Evolutionary conservation across 2,113 vertebrate species (phyloP), one percentile per base, ranked within the genome.

Genomic region (Mystacornis crossleyi): DNA sequence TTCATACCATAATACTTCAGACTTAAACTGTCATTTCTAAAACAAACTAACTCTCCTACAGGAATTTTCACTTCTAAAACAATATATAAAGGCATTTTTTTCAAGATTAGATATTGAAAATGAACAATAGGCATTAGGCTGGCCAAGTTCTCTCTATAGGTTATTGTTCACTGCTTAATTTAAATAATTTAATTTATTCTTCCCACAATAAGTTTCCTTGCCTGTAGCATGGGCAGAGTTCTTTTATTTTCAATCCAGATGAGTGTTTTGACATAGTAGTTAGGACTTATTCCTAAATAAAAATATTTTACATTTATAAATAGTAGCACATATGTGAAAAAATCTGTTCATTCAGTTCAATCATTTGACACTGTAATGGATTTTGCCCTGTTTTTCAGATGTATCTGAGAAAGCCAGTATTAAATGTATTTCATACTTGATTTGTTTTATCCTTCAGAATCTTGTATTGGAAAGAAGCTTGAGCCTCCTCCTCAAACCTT

Each of bases 371-470:
- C 3, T 40, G 21, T 45, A 70, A 70, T 38, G 58, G 28, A 66
- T 33, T 66, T 47, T 91, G 18, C 8, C 10, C 66, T 72, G 33
- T 2, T 86, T 87, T 84, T 50, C 65, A 60, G 34, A 81, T 42
- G 10, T 51, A 29, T 86, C 58, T 74, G 26, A 73, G 34, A 80
- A 75, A 72, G 21, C 3, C 34, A 72, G 8, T 23, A 61, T 26
- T 31, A 89, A 91, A 81, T 9, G 1, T 34, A 33, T 86, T 84
- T 87, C 45, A 84, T 73, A 73, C 5, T 50, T 90, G 23, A 89
- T 88, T 82, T 93, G 34, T 66, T 97, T 95, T 62, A 93, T 73
- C 26, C 58, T 91, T 88, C 38, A 54, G 65, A 88, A 81, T 64
- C 81, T 50, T 54, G 4, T 42, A 40, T 8, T 51, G 16, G 48